phyloP scores from a whole-genome alignment of 2,797 vertebrate genomes.

The Chaenodraco wilsoni region DNA sequence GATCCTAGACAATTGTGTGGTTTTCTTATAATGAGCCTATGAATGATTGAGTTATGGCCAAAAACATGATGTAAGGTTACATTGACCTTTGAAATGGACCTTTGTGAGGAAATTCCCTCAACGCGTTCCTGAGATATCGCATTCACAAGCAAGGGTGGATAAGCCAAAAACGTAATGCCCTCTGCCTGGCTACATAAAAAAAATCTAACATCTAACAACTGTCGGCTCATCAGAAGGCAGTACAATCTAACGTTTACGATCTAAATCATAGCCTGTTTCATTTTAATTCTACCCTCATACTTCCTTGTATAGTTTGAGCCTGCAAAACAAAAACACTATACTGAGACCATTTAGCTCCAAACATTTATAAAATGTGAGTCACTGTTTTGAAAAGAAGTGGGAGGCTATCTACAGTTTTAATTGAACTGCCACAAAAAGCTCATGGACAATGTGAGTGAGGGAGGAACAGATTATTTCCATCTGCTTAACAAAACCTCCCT shows the following conservation, averaged over 20 bases:
- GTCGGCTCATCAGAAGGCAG: slow-evolving; percentile 34
- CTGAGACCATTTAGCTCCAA: background rate
- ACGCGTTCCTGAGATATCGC: too few species aligned
- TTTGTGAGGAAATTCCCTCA: too few species aligned
- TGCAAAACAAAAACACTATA: slow-evolving; percentile 5
- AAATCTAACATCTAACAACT: slow-evolving; percentile 42
- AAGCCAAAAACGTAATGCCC: too few species aligned
- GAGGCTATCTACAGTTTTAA: slow-evolving; percentile 20
- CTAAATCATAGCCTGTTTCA: slow-evolving; percentile 19
- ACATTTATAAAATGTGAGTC: slow-evolving; percentile 41
- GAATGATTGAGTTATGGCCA: too few species aligned
- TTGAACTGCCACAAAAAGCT: slow-evolving; percentile 28
- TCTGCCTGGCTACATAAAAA: too few species aligned
- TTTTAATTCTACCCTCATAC: slow-evolving; percentile 14
- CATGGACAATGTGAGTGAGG: slow-evolving; percentile 26
- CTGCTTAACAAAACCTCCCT: slow-evolving; percentile 45
- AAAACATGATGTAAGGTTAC: too few species aligned
- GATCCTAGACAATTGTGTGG: too few species aligned
- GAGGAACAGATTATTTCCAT: slow-evolving; percentile 65
- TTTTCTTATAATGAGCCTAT: too few species aligned
- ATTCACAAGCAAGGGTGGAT: too few species aligned
- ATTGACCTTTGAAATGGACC: too few species aligned
- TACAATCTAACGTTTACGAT: slow-evolving; percentile 30
- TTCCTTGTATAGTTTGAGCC: background rate
- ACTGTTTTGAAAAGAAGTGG: slow-evolving; percentile 28